These are phyloP conservation scores for Desmophyllum pertusum DNA, from an alignment of 92 coral and sea anemone genomes.

Conservation along the genomic window DNA sequence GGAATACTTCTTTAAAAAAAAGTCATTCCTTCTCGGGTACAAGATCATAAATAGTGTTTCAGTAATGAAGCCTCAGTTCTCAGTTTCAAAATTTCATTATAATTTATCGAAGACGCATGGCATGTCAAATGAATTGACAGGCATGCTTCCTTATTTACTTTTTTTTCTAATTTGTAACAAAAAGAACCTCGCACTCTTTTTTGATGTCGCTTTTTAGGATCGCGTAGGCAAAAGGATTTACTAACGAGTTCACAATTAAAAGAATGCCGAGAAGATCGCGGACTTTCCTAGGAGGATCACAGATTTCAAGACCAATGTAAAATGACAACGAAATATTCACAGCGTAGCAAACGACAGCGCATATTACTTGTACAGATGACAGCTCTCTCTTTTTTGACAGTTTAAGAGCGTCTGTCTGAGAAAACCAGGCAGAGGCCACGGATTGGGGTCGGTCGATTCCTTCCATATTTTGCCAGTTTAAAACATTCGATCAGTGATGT, in stretches of 20 bases:
- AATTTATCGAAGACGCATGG: background rate
- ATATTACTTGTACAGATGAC: conserved; percentile 27
- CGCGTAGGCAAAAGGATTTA: conserved; percentile 63
- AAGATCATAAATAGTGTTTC: background rate
- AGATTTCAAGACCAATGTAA: conserved; percentile 10
- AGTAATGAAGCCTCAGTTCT: background rate
- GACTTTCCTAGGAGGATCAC: background rate
- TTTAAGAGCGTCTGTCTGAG: too few relatives aligned
- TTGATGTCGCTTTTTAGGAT: conserved; percentile 51
- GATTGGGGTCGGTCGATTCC: too few relatives aligned
- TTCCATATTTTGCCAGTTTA: too few relatives aligned
- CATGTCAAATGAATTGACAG: conserved; percentile 1
- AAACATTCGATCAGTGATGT: too few relatives aligned
- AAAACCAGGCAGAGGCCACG: too few relatives aligned
- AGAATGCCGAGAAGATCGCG: conserved; percentile 29
- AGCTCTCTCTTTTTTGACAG: conserved; percentile 20
- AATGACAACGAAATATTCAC: conserved; percentile 19
- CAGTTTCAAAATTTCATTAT: background rate
- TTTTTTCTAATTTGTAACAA: background rate
- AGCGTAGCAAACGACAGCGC: conserved; percentile 36
- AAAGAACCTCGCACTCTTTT: conserved; percentile 28
- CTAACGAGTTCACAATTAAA: conserved; percentile 47
- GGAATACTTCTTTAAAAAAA: background rate
- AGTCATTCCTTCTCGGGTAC: too few relatives aligned
- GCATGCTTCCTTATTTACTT: background rate